Evolutionary conservation across 2,113 vertebrate species (phyloP), one percentile per base, ranked within the genome.

Genomic region (Pelvicachromis taeniatus): DNA sequence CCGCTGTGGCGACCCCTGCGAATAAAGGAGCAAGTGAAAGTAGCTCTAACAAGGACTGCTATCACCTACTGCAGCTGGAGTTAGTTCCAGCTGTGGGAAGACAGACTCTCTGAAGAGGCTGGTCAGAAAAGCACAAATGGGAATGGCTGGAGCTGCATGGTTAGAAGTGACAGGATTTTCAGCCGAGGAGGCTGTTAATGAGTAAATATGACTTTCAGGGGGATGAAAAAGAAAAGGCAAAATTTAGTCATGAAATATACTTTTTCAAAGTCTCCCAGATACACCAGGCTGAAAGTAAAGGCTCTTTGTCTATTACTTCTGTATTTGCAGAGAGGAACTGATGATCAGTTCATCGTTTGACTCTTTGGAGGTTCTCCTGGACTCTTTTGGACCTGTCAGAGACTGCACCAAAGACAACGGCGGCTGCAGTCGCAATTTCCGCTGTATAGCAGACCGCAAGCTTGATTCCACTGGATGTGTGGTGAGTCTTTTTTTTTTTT

Each of bases 331-430:
- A 90, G 99, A 99, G 93, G 98, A 99, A 93, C 86, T 99, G 95
- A 99, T 99, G 98, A 98, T 98, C 84, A 99, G 98, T 3, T 99
- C 98, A 23, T 99, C 98, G 88, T 99, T 99, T 10, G 98, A 99
- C 94, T 99, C 97, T 91, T 94, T 99, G 94, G 99, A 99, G 93
- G 98, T 99, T 9, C 97, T 99, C 2, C 92, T 99, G 3, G 99
- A 99, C 93, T 99, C 99, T 2, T 99, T 99, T 0, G 99, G 99
- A 14, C 98, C 98, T 0, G 98, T 99, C 19, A 96, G 98, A 0
- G 99, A 99, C 94, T 99, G 99, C 93, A 96, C 97, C 85, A 99
- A 96, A 88, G 98, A 99, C 89, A 99, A 99, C 0, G 99, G 99
- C 0, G 99, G 99, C 91, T 99, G 99, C 94, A 99, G 98, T 90